These are phyloP conservation scores for Nudaria mundana DNA, from an alignment of 2,888 invertebrate genomes.

Conservation along the genomic window DNA sequence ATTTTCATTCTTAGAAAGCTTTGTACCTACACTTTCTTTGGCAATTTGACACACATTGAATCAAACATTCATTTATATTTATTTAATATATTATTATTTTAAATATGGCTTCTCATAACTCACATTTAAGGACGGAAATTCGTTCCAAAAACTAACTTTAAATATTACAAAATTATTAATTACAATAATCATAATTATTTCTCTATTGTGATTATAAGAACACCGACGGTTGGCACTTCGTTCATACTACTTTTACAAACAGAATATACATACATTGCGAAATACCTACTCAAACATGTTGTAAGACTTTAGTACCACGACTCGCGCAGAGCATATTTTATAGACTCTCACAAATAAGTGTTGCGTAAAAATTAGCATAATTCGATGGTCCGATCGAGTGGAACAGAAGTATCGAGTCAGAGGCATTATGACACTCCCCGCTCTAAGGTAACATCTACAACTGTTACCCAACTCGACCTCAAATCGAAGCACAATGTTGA, in stretches of 20 bases:
- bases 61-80: conserved; percentile 35
- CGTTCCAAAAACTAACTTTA: conserved; percentile 36
- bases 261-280: conserved; percentile 18
- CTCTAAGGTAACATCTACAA: conserved; percentile 28
- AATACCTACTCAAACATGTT: conserved; percentile 19
- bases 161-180: conserved; percentile 13
- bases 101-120: conserved; percentile 46
- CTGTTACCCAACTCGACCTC: conserved; percentile 38
- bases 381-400: conserved; percentile 30
- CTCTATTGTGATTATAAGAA: conserved; percentile 32
- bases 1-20: conserved; percentile 41
- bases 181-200: conserved; percentile 13
- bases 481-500: conserved; percentile 40
- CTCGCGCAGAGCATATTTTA: conserved; percentile 28
- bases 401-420: conserved; percentile 9
- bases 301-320: conserved; percentile 25
- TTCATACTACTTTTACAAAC: conserved; percentile 16
- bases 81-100: conserved; percentile 31
- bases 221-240: conserved; percentile 30
- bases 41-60: conserved; percentile 57
- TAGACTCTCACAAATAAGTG: conserved; percentile 22
- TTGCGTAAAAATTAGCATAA: conserved; percentile 40
- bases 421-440: conserved; percentile 31
- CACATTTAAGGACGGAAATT: conserved; percentile 50
- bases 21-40: conserved; percentile 72